These are phyloP conservation scores for Rapana venosa DNA, from an alignment of 2,888 invertebrate species.

Conservation along the genomic window DNA sequence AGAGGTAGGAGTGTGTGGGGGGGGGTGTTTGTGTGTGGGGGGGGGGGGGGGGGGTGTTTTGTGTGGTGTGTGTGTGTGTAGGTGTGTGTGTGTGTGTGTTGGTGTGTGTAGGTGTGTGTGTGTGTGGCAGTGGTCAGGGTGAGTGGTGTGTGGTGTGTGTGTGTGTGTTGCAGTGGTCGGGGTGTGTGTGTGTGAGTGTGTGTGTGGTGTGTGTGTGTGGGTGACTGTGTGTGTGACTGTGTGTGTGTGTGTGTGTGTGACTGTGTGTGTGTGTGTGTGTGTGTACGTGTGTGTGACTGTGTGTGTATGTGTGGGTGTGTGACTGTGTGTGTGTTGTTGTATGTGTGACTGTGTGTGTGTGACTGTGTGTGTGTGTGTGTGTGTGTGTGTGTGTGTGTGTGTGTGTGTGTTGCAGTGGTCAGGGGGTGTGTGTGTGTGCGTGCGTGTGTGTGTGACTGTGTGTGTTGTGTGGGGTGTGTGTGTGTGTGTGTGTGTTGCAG, in stretches of 20 bases:
- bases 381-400: too few species aligned
- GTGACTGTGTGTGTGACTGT: background rate
- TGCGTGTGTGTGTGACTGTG: background rate
- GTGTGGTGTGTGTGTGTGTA: background rate
- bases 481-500: background rate
- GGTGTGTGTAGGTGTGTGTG: background rate
- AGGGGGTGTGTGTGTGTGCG: too few species aligned
- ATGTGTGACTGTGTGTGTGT: background rate
- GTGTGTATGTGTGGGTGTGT: too few species aligned
- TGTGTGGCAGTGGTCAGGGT: background rate
- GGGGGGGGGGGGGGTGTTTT: too few species aligned
- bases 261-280: too few species aligned
- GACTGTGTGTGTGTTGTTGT: background rate
- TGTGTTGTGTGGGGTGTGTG: background rate
- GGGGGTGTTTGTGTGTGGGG: too few species aligned
- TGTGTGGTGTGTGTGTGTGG: background rate
- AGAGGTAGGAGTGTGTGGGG: conserved; percentile 54
- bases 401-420: too few species aligned
- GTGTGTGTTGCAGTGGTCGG: background rate
- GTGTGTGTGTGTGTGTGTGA: background rate
- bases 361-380: background rate
- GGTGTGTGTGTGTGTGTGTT: background rate
- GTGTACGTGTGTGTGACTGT: too few species aligned
- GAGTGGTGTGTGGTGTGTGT: background rate
- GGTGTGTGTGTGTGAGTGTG: background rate